Evolutionary conservation across 2,797 vertebrate genomes (phyloP), one percentile per base, ranked within the genome.

Genomic region (Phrynocephalus guinanensis): DNA sequence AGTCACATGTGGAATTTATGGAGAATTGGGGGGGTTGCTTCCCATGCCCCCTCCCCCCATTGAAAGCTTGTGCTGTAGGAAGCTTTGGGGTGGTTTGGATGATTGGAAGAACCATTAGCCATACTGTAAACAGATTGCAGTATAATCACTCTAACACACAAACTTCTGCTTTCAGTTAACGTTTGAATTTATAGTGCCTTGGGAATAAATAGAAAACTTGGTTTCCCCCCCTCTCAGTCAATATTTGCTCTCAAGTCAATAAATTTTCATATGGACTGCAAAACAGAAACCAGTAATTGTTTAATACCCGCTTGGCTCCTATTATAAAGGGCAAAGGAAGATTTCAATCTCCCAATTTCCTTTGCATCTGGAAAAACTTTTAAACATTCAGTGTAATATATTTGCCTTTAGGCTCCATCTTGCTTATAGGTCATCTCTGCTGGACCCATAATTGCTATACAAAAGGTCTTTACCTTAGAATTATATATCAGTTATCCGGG

Each of bases 291-390:
- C 93, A 92, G 91, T 93, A 92, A 94, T 93, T 93, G 90, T 91
- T 95, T 93, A 95, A 82, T 92, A 93, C 91, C 93, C 94, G 91
- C 83, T 91, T 86, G 33, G 38, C 93, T 96, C 95, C 96, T 94
- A 96, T 96, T 94, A 92, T 79, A 94, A 93, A 95, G 92, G 93
- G 81, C 70, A 89, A 93, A 90, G 67, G 93, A 95, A 95, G 91
- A 92, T 90, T 93, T 94, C 92, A 93, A 89, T 94, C 89, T 95
- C 91, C 89, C 93, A 90, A 92, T 85, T 95, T 95, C 94, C 94
- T 94, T 90, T 84, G 92, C 95, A 96, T 95, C 92, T 93, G 94
- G 96, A 96, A 96, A 96, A 96, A 91, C 84, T 94, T 95, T 95
- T 79, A 92, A 92, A 89, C 50, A 80, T 90, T 94, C 84, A 88